Evolutionary conservation across 2,797 vertebrate species (phyloP).

Genomic region (Chaetodon trifasciatus): DNA sequence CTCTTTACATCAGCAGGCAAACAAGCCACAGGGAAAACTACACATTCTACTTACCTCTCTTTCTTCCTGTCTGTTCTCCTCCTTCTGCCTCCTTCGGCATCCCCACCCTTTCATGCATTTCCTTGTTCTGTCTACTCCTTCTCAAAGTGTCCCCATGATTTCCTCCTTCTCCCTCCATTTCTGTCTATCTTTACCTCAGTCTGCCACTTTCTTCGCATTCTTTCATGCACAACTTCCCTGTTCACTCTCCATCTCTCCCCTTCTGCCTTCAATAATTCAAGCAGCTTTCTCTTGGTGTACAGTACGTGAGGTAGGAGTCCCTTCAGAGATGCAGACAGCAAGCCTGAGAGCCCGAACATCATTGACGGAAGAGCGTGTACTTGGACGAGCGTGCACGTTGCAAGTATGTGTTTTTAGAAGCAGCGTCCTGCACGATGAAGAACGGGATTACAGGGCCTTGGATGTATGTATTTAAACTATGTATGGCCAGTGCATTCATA

Average conservation of each 20-base stretch:
- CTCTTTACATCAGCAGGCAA: constrained; percentile 73
- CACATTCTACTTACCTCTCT: constrained; percentile 45
- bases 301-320: constrained; percentile 50
- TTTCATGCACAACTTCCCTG: constrained; percentile 48
- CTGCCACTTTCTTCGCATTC: constrained; percentile 18
- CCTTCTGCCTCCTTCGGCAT: constrained; percentile 30
- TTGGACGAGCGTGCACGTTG: neutral
- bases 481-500: constrained; percentile 19
- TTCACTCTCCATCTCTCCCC: constrained; percentile 49
- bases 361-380: constrained; percentile 34
- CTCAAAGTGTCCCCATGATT: constrained; percentile 15
- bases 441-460: constrained; percentile 19
- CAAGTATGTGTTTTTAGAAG: constrained; percentile 18
- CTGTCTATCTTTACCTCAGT: constrained; percentile 7
- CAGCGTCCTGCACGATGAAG: constrained; percentile 37
- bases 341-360: constrained; percentile 42
- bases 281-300: constrained; percentile 56
- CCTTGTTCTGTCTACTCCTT: constrained; percentile 21
- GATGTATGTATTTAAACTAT: constrained; percentile 6
- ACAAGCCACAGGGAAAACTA: constrained; percentile 69
- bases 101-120: constrained; percentile 23
- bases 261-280: constrained; percentile 77
- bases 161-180: constrained; percentile 11
- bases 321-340: constrained; percentile 39
- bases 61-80: constrained; percentile 28